phyloP scores from a whole-genome alignment of 2,888 invertebrate genomes.

The Dicycla oo region DNA sequence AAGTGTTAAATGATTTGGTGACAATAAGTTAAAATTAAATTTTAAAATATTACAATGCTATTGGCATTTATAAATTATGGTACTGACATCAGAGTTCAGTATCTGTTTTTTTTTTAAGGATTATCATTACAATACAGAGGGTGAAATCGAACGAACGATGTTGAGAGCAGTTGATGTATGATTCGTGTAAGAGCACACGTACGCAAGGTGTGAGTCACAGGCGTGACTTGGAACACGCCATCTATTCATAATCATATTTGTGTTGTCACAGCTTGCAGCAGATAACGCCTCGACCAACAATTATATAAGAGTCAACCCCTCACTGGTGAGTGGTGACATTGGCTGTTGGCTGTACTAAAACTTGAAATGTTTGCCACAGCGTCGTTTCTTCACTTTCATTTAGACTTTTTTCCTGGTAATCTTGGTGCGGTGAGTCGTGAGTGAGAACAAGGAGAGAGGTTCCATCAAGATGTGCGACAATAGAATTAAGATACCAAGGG shows the following conservation, averaged over 20 bases:
- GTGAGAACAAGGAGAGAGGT: too few relatives aligned
- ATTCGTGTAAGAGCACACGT: constrained; percentile 52
- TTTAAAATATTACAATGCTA: constrained; percentile 15
- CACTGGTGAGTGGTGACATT: constrained; percentile 57
- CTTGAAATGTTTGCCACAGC: constrained; percentile 59
- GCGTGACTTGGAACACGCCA: constrained; percentile 60
- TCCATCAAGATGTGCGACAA: too few relatives aligned
- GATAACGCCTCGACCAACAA: constrained; percentile 62
- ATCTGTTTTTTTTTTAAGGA: not conserved
- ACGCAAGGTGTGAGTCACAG: constrained; percentile 58
- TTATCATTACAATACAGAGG: constrained; percentile 27
- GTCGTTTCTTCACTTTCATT: too few relatives aligned
- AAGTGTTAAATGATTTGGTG: constrained; percentile 49
- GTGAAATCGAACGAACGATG: constrained; percentile 19
- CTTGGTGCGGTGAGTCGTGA: too few relatives aligned
- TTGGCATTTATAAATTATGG: not conserved
- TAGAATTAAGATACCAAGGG: too few relatives aligned
- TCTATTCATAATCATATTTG: constrained; percentile 60
- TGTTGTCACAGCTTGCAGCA: constrained; percentile 66
- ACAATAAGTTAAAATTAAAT: constrained; percentile 45
- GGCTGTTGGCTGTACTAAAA: constrained; percentile 55
- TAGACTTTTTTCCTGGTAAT: too few relatives aligned
- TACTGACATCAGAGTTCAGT: constrained; percentile 7
- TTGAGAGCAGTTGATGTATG: constrained; percentile 13
- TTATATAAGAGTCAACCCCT: constrained; percentile 65